Evolutionary conservation across 2,113 vertebrate species (phyloP).

Genomic region (Anolis sagrei): DNA sequence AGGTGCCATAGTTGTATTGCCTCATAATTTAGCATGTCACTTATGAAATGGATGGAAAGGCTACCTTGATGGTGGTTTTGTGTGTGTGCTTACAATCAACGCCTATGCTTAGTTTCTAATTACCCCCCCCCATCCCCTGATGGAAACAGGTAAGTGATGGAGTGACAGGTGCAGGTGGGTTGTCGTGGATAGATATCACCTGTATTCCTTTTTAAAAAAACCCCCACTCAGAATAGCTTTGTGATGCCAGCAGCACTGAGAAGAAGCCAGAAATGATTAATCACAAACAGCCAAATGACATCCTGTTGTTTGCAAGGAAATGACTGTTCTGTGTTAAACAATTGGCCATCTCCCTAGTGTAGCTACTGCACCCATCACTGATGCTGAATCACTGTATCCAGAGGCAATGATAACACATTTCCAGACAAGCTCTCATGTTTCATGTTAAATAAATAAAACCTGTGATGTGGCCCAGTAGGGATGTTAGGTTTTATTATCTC

Average conservation of each 20-base stretch:
- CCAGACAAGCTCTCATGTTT: conserved; percentile 11
- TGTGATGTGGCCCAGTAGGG: neutral
- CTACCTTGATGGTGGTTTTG: neutral
- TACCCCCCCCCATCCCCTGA: neutral
- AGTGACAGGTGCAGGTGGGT: neutral
- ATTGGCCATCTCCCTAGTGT: neutral
- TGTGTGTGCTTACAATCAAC: neutral
- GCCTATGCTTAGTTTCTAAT: neutral
- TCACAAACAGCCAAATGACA: neutral
- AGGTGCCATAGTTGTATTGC: no score
- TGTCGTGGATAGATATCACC: neutral
- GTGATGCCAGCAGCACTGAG: neutral
- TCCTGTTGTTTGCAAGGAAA: conserved; percentile 2
- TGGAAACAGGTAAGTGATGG: neutral
- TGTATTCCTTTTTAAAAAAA: neutral
- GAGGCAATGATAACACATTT: neutral
- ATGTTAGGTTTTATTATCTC: neutral
- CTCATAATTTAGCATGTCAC: no score
- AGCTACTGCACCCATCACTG: neutral
- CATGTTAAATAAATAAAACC: neutral
- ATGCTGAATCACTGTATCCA: neutral
- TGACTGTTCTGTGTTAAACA: neutral
- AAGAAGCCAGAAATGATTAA: neutral
- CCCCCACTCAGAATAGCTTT: neutral
- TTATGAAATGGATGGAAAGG: neutral